Percentiles rank a stretch among this genome's conserved stretches.
phyloP scores from a whole-genome alignment of 1,140 invertebrate genomes.

The Microplitis demolitor region DNA sequence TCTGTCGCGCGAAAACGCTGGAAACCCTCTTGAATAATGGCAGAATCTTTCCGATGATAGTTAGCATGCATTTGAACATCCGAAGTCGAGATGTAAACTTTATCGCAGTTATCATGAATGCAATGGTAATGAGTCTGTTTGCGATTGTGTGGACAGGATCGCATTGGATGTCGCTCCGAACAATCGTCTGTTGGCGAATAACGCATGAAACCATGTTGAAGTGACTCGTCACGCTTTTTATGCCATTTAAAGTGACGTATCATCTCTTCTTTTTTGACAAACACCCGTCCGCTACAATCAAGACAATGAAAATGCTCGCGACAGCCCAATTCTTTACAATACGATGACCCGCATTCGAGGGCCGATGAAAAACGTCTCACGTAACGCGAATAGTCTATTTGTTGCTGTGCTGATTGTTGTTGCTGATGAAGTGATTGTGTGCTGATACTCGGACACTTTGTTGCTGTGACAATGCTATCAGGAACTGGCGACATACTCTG shows the following conservation, averaged over 20 bases:
- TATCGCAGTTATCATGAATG: constrained; percentile 93
- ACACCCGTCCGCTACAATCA: constrained; percentile 86
- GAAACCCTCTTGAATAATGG: constrained; percentile 96
- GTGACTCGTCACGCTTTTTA: constrained; percentile 95
- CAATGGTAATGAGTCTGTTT: constrained; percentile 99
- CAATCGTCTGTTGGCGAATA: constrained; percentile 93
- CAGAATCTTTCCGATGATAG: constrained; percentile 96
- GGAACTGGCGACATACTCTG: constrained; percentile 58
- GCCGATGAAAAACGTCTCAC: constrained; percentile 71
- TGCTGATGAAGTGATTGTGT: constrained; percentile 50
- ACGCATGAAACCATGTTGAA: constrained; percentile 96
- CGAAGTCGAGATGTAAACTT: constrained; percentile 97
- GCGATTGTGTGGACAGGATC: constrained; percentile 88
- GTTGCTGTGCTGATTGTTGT: constrained; percentile 48
- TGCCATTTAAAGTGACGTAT: constrained; percentile 99
- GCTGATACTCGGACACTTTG: constrained; percentile 20
- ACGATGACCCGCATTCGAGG: constrained; percentile 71
- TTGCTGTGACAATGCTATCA: too few relatives aligned
- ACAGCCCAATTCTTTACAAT: constrained; percentile 68
- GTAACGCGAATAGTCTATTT: constrained; percentile 74
- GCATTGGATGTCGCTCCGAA: constrained; percentile 70
- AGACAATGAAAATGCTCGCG: constrained; percentile 97
- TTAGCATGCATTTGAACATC: constrained; percentile 99
- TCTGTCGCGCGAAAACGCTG: constrained; percentile 90
- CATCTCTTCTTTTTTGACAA: constrained; percentile 98